Conservation (phyloP, 2,888 invertebrate species). For the Pycnomerus fuliginosus region DNA sequence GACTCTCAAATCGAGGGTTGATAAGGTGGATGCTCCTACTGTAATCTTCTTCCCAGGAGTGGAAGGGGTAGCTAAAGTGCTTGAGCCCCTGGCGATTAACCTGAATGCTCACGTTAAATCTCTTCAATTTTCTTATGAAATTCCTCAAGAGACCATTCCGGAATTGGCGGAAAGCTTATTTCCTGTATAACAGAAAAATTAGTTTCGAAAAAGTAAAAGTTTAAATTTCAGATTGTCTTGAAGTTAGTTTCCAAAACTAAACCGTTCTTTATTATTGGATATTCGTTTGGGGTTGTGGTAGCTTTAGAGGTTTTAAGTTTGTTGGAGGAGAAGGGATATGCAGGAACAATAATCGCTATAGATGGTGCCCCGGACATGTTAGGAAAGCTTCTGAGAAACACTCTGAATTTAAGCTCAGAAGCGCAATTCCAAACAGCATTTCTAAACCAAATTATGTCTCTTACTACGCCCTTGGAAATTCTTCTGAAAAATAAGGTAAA, state of each 20-base stretch:
- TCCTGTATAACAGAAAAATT: conserved; percentile 52
- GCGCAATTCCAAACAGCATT: conserved; percentile 58
- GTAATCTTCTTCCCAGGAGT: conserved; percentile 67
- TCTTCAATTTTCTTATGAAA: conserved; percentile 45
- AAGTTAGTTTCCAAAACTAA: conserved; percentile 57
- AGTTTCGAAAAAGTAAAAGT: conserved; percentile 32
- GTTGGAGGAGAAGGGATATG: conserved; percentile 66
- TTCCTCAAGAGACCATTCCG: conserved; percentile 52
- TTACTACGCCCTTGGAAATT: conserved; percentile 1
- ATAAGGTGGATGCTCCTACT: conserved; percentile 38
- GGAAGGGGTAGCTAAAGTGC: conserved; percentile 62
- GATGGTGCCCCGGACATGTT: conserved; percentile 77
- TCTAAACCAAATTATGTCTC: conserved; percentile 45
- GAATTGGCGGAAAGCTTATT: conserved; percentile 57
- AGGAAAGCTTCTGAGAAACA: conserved; percentile 54
- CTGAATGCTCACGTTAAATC: conserved; percentile 53
- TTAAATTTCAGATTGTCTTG: conserved; percentile 57
- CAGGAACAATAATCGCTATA: conserved; percentile 68
- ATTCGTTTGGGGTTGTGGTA: conserved; percentile 83
- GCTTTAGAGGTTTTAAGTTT: conserved; percentile 73
- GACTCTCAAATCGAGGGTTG: neutral
- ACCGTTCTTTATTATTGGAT: conserved; percentile 75
- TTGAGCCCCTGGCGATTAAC: conserved; percentile 57
- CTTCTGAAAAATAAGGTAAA: conserved; percentile 7
- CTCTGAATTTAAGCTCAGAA: conserved; percentile 54